Conservation (phyloP, 2,113 vertebrate species). For the Malurus elegans region DNA sequence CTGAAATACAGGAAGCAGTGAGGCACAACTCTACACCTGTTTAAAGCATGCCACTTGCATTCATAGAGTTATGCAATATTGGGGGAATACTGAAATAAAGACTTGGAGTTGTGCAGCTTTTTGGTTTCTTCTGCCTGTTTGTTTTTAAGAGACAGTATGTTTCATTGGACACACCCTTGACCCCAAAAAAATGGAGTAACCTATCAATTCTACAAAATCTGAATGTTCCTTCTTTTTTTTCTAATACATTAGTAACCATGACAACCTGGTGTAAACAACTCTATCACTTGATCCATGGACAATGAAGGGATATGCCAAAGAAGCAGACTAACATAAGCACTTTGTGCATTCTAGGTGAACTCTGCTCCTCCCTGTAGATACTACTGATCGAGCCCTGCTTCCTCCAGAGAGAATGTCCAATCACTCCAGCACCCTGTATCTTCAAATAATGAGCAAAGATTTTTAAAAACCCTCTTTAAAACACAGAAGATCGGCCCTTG, state of each 20-base stretch:
- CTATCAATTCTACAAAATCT: not conserved
- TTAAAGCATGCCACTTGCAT: not conserved
- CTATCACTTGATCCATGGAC: not conserved
- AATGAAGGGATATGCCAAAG: not conserved
- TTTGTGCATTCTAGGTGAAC: not conserved
- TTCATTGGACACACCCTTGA: not conserved
- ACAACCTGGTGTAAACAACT: not conserved
- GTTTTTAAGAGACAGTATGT: not conserved
- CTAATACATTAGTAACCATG: not conserved
- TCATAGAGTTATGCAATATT: not conserved
- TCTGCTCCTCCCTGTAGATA: not conserved
- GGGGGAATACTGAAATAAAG: not conserved
- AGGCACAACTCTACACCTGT: slow-evolving; percentile 34
- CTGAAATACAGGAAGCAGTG: slow-evolving; percentile 25
- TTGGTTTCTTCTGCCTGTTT: not conserved
- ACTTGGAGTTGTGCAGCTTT: rapidly evolving
- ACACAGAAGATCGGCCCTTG: not conserved
- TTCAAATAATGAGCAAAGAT: not conserved
- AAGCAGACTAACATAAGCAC: not conserved
- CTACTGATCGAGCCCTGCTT: not conserved
- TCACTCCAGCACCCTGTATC: not conserved
- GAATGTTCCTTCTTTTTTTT: not conserved
- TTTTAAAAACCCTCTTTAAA: not conserved
- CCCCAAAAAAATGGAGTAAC: not conserved
- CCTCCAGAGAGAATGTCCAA: not conserved